phyloP scores from a whole-genome alignment of 1,140 invertebrate species.

The Pteromalus puparum region DNA sequence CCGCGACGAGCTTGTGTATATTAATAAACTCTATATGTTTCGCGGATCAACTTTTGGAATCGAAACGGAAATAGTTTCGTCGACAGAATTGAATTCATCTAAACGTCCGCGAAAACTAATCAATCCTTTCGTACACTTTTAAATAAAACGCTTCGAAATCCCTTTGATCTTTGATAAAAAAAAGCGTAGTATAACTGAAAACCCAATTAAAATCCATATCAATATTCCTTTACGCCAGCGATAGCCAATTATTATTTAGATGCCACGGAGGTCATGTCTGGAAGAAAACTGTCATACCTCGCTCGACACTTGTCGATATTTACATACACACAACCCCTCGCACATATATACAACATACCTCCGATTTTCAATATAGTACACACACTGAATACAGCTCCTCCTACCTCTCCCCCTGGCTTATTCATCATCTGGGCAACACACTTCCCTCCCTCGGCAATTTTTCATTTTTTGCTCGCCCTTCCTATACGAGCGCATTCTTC shows the following conservation, averaged over 20 bases:
- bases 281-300: neutral
- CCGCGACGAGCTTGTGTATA: neutral
- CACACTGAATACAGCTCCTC: too few relatives aligned
- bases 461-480: conserved; percentile 10
- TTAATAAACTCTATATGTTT: neutral
- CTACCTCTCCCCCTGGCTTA: neutral
- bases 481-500: neutral
- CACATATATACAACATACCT: neutral
- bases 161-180: neutral
- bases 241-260: neutral
- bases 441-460: neutral
- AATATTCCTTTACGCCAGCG: too few relatives aligned
- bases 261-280: neutral
- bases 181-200: neutral
- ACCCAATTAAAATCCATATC: neutral
- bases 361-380: neutral
- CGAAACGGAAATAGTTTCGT: too few relatives aligned
- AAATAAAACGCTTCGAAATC: too few relatives aligned
- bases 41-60: too few relatives aligned
- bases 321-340: neutral
- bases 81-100: too few relatives aligned
- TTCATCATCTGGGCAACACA: neutral
- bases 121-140: too few relatives aligned
- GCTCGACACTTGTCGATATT: conserved; percentile 20
- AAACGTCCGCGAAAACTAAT: too few relatives aligned